Evolutionary conservation across 2,113 vertebrate genomes (phyloP), one percentile per base, ranked within the genome.

Genomic region (Mormyrus lacerda): DNA sequence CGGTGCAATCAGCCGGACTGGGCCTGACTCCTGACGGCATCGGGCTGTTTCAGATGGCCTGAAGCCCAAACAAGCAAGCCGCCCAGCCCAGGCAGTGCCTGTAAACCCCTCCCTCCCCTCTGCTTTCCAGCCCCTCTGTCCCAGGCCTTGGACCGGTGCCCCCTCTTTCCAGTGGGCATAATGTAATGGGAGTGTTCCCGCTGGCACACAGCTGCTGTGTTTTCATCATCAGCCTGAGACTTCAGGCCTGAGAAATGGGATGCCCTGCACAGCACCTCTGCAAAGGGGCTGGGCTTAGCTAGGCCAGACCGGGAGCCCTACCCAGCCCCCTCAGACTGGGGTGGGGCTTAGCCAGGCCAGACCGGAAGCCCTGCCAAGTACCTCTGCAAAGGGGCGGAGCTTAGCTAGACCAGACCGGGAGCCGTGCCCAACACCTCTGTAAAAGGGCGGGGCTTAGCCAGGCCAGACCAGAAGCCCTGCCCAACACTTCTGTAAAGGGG

Each of bases 41-140:
- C 3, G 31, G 84, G 58, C 58, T 2, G 35, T 42, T 65, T 87
- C 83, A 76, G 47, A 27, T 44, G 84, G 55, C 53, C 27, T 21
- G 47, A 73, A 85, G 58, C 58, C 45, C 89, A 89, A 87, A 86
- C 73, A 79, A 79, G 73, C 73, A 35, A 19, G 31, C 73, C 35
- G 17, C 73, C 8, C 6, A 3, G 31, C 35, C 11, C 73, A 42
- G 73, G 1, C 31, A 42, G 13, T 11, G 11, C 69, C 31, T 1
- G 13, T 35, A 3, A 3, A 10, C 31, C 69, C 31, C 31, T 39
- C 69, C 69, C 31, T 17, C 69, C 69, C 13, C 15, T 65, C 61
- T 11, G n/a, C 61, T 65, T 27, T 9, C n/a, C 61, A n/a, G 8
- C 58, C 58, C 58, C n/a, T 31, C 9, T 27, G 61, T 76, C 69